phyloP scores from a whole-genome alignment of 1,140 invertebrate species.

The Drosophila navojoa region DNA sequence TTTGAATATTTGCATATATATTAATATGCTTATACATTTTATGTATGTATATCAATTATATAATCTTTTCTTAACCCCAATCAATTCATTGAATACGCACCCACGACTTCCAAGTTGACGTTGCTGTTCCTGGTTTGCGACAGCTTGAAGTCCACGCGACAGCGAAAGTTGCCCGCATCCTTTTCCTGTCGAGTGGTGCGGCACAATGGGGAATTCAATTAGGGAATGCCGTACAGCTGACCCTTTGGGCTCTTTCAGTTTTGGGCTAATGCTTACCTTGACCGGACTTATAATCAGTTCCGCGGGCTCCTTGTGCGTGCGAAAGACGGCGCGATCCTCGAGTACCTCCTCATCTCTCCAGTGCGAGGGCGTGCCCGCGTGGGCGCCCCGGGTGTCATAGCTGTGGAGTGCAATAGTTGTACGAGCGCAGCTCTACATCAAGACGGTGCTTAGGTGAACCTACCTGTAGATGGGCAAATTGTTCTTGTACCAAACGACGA shows the following conservation, averaged over 20 bases:
- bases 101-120: conserved; percentile 91
- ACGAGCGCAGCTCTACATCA: conserved; percentile 11
- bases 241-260: conserved; percentile 29
- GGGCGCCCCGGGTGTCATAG: conserved; percentile 84
- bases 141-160: conserved; percentile 91
- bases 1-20: too few relatives aligned
- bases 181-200: conserved; percentile 83
- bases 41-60: too few relatives aligned
- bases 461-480: conserved; percentile 87
- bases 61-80: neutral
- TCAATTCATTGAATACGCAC: conserved; percentile 86
- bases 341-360: conserved; percentile 85
- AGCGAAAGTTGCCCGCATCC: conserved; percentile 90
- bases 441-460: conserved; percentile 26
- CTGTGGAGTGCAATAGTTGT: conserved; percentile 58
- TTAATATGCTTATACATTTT: too few relatives aligned
- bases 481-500: conserved; percentile 87
- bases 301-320: conserved; percentile 85
- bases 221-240: conserved; percentile 64
- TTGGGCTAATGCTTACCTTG: conserved; percentile 57
- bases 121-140: conserved; percentile 92
- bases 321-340: conserved; percentile 85
- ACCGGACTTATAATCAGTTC: conserved; percentile 84
- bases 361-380: conserved; percentile 84
- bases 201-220: conserved; percentile 81